Evolutionary conservation across 1,140 invertebrate species (phyloP).

Genomic region (Zaprionus ornatus): DNA sequence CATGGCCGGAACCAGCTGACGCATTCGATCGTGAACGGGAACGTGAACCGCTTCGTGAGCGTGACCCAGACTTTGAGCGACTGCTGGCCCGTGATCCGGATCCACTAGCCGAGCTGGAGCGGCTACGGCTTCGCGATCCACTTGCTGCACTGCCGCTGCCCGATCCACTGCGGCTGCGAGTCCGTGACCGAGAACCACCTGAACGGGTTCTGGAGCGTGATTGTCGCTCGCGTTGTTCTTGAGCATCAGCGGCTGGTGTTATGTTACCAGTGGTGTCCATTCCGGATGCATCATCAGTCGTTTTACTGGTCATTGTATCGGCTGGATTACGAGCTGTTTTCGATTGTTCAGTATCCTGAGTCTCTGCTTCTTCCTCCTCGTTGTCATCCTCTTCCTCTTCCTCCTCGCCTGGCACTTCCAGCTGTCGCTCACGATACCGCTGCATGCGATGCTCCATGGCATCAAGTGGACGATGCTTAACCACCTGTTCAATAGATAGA

Average conservation of each 20-base stretch:
- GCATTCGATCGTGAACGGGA: constrained; percentile 56
- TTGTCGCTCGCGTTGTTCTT: constrained; percentile 73
- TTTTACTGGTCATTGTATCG: constrained; percentile 72
- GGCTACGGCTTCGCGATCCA: constrained; percentile 56
- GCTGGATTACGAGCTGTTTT: constrained; percentile 24
- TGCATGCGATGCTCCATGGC: constrained; percentile 94
- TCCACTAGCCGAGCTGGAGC: constrained; percentile 79
- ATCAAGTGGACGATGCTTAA: constrained; percentile 95
- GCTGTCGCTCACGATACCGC: constrained; percentile 92
- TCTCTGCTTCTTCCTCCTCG: constrained; percentile 88
- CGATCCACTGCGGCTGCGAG: constrained; percentile 56
- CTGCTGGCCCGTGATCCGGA: constrained; percentile 67
- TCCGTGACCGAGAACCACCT: constrained; percentile 57
- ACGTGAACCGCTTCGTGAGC: constrained; percentile 77
- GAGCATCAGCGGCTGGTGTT: constrained; percentile 82
- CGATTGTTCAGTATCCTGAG: constrained; percentile 58
- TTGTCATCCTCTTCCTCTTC: constrained; percentile 90
- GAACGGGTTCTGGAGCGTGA: constrained; percentile 74
- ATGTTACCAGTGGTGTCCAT: constrained; percentile 76
- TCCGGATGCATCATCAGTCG: constrained; percentile 37
- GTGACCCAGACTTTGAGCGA: constrained; percentile 78
- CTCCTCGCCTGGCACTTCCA: constrained; percentile 94
- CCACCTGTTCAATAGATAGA: constrained; percentile 84
- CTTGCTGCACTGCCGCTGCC: constrained; percentile 36
- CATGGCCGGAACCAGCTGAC: constrained; percentile 49